Evolutionary conservation across 1,140 invertebrate genomes (phyloP).

Genomic region (Caenorhabditis inopinata): DNA sequence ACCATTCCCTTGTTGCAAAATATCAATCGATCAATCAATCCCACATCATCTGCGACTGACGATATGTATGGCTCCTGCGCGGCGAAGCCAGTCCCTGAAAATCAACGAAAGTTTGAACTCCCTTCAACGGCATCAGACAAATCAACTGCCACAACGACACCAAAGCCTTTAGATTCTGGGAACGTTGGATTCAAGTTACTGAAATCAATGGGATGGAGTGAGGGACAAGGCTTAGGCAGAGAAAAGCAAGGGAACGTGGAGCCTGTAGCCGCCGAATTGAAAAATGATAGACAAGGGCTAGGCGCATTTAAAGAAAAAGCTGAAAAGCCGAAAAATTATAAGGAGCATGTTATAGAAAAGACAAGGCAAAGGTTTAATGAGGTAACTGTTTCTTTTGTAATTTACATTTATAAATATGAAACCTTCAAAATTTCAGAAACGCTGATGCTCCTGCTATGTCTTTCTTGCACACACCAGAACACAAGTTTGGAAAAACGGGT

Average conservation of each 20-base stretch:
- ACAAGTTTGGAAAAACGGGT: too few relatives aligned
- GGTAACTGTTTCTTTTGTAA: neutral
- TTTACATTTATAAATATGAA: too few relatives aligned
- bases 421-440: too few relatives aligned
- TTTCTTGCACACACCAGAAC: too few relatives aligned
- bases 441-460: too few relatives aligned
- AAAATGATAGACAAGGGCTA: constrained; percentile 39
- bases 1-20: neutral
- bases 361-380: constrained; percentile 6
- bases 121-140: neutral
- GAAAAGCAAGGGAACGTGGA: constrained; percentile 76
- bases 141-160: neutral
- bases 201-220: constrained; percentile 97
- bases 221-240: constrained; percentile 88
- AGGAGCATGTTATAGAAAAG: neutral
- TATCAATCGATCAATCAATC: neutral
- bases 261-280: constrained; percentile 31
- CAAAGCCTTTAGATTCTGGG: neutral
- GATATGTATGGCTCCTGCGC: neutral
- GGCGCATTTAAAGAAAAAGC: constrained; percentile 10
- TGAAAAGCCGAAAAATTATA: neutral
- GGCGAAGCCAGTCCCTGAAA: neutral
- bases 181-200: constrained; percentile 73
- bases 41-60: neutral
- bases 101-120: neutral